Evolutionary conservation across 2,888 invertebrate species (phyloP).

Genomic region (Drosophila mimica): DNA sequence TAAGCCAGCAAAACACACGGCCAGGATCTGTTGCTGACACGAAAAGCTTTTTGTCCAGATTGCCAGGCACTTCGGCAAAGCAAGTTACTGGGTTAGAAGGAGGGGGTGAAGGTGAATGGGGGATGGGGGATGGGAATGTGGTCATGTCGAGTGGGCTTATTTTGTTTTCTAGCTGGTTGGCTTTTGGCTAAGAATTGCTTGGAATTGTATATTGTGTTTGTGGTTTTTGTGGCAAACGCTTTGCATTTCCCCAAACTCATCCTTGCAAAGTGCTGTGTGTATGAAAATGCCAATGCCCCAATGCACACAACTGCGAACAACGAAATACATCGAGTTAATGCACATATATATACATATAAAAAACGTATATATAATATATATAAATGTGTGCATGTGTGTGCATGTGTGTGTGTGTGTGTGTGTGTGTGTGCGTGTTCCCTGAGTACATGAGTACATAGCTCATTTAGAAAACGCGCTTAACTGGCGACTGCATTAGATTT

Average conservation of each 20-base stretch:
- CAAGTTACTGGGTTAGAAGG: not conserved
- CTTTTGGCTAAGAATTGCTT: slow-evolving; percentile 15
- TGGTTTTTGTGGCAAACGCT: slow-evolving; percentile 40
- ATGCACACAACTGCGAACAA: slow-evolving; percentile 36
- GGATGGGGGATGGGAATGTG: not conserved
- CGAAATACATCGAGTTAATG: not conserved
- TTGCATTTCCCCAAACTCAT: slow-evolving; percentile 53
- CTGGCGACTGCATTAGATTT: slow-evolving; percentile 22
- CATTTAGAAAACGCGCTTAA: slow-evolving; percentile 56
- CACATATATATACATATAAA: not conserved
- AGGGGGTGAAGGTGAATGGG: not conserved
- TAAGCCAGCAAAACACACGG: slow-evolving; percentile 55
- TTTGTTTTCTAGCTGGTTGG: slow-evolving; percentile 4
- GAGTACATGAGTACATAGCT: slow-evolving; percentile 23
- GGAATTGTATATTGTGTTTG: slow-evolving; percentile 39
- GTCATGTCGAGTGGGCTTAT: not conserved
- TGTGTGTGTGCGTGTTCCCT: not conserved
- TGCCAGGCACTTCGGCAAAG: slow-evolving; percentile 45
- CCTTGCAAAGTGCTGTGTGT: slow-evolving; percentile 29
- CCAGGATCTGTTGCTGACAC: slow-evolving; percentile 65
- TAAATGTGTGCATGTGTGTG: not conserved
- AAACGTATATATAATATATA: too few species aligned
- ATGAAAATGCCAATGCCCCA: slow-evolving; percentile 60
- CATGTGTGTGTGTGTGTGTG: not conserved
- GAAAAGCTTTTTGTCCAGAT: slow-evolving; percentile 65